Evolutionary conservation across 1,140 invertebrate species (phyloP).

Genomic region (Magallana gigas): DNA sequence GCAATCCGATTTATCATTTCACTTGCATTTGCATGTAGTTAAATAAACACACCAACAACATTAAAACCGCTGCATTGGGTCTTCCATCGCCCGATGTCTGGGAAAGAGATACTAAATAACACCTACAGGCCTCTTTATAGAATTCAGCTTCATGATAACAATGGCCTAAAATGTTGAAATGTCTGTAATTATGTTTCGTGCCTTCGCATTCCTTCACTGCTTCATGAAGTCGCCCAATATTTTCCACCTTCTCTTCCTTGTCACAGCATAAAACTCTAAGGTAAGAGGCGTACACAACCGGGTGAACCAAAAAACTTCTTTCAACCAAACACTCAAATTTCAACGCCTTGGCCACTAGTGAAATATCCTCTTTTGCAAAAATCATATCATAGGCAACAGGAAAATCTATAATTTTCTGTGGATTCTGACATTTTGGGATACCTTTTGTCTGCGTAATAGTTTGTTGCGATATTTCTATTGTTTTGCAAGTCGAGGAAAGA

Average conservation of each 20-base stretch:
- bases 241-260: background rate
- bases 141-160: slow-evolving; percentile 16
- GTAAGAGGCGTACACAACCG: slow-evolving; percentile 35
- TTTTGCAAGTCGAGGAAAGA: background rate
- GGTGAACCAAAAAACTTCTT: slow-evolving; percentile 35
- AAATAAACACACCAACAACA: background rate
- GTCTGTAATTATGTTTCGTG: background rate
- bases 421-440: background rate
- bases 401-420: background rate
- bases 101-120: background rate
- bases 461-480: background rate
- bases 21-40: background rate
- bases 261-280: background rate
- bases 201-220: slow-evolving; percentile 15
- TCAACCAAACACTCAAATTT: slow-evolving; percentile 39
- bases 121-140: slow-evolving; percentile 1
- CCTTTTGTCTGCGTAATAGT: background rate
- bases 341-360: slow-evolving; percentile 6
- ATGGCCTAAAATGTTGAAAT: slow-evolving; percentile 39
- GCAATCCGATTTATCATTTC: too few species aligned
- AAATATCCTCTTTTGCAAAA: slow-evolving; percentile 28
- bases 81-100: background rate
- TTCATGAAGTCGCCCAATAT: background rate
- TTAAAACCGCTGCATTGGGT: background rate
- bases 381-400: background rate